Evolutionary conservation across 2,888 invertebrate species (phyloP).

Genomic region (Drosophila demipolita): DNA sequence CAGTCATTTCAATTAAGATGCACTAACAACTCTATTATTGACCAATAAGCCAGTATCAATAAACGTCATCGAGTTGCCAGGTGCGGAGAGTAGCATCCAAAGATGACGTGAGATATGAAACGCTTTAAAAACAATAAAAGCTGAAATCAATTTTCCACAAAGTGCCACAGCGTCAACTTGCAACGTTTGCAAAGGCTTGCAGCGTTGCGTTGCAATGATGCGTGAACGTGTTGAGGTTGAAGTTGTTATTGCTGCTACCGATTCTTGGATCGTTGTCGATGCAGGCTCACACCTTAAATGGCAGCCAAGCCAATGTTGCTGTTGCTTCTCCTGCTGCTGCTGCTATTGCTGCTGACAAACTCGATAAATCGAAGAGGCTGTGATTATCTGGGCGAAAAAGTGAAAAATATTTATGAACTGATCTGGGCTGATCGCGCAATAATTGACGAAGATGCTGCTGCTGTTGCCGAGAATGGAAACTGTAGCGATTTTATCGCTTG

Average conservation of each 20-base stretch:
- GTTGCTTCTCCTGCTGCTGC: background rate
- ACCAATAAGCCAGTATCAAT: conserved; percentile 68
- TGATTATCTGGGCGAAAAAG: conserved; percentile 64
- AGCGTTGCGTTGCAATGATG: conserved; percentile 54
- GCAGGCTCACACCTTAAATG: conserved; percentile 76
- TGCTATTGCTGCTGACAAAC: conserved; percentile 53
- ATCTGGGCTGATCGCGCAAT: conserved; percentile 45
- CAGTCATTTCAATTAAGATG: conserved; percentile 71
- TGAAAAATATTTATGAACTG: conserved; percentile 77
- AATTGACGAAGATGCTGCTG: conserved; percentile 62
- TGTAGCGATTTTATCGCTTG: conserved; percentile 47
- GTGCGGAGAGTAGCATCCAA: conserved; percentile 27
- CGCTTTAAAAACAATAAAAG: conserved; percentile 66
- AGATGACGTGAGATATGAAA: conserved; percentile 77
- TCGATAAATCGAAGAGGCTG: conserved; percentile 69
- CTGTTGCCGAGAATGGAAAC: conserved; percentile 20
- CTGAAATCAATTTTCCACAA: conserved; percentile 77
- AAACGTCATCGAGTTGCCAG: conserved; percentile 62
- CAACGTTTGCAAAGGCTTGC: conserved; percentile 14
- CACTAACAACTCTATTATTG: conserved; percentile 80
- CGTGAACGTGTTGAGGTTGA: conserved; percentile 72
- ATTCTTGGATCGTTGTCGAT: conserved; percentile 39
- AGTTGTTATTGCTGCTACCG: conserved; percentile 46
- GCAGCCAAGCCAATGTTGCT: conserved; percentile 43
- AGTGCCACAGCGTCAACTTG: conserved; percentile 38